Percentiles rank a stretch among this genome's conserved stretches.
These are phyloP conservation scores for Tragelaphus strepsiceros DNA, from an alignment of 2,113 vertebrate genomes.

Conservation along the genomic window DNA sequence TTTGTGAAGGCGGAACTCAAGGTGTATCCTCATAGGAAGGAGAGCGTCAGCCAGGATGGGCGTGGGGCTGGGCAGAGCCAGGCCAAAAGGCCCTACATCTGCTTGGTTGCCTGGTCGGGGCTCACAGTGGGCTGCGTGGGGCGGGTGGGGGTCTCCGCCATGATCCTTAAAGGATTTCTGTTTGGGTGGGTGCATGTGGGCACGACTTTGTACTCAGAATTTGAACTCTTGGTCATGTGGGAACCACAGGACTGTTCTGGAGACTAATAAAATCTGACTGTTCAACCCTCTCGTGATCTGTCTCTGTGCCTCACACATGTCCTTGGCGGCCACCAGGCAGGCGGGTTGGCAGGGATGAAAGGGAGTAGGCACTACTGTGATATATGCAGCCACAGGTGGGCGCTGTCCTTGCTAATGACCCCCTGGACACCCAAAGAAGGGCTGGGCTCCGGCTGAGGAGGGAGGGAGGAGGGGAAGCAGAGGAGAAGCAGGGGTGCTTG, in stretches of 20 bases:
- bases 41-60: neutral
- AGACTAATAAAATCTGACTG: constrained; percentile 52
- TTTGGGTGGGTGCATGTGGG: constrained; percentile 16
- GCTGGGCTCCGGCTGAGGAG: neutral
- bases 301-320: neutral
- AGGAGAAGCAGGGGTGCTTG: neutral
- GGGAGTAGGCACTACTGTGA: neutral
- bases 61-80: neutral
- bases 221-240: neutral
- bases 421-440: neutral
- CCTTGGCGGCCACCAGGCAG: neutral
- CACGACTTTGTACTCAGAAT: constrained; percentile 59
- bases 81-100: constrained; percentile 45
- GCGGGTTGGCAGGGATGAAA: rapidly evolving
- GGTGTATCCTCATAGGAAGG: constrained; percentile 78
- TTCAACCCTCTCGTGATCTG: neutral
- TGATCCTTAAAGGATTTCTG: constrained; percentile 72
- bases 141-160: neutral
- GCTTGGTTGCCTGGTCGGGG: constrained; percentile 60
- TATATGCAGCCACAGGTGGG: neutral
- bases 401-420: neutral
- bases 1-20: constrained; percentile 77
- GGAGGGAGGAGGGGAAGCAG: neutral
- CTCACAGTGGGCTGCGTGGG: constrained; percentile 42
- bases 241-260: neutral